A percentile compares a stretch with the other conserved stretches of the same genome.
Conservation (phyloP, 2,113 vertebrate genomes). For the Scomber scombrus region DNA sequence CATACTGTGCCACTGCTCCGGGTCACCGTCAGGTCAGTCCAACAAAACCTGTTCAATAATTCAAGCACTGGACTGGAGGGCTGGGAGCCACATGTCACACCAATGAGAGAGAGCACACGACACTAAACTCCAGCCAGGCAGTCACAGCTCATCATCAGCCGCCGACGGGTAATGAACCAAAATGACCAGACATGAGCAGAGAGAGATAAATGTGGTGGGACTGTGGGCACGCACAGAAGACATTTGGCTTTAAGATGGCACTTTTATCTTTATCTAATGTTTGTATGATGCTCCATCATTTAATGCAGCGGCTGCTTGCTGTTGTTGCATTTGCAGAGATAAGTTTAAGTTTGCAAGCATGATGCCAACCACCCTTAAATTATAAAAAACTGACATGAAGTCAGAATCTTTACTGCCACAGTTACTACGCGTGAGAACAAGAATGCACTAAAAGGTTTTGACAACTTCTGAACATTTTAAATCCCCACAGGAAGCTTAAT, state of each 20-base stretch:
- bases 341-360: background rate
- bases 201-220: constrained; percentile 51
- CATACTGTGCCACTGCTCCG: constrained; percentile 9
- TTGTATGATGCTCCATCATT: background rate
- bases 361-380: background rate
- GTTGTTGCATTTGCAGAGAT: constrained; percentile 7
- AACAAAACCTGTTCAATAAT: constrained; percentile 71
- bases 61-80: constrained; percentile 47
- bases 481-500: constrained; percentile 47
- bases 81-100: constrained; percentile 57
- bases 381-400: constrained; percentile 6
- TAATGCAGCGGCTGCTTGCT: constrained; percentile 6
- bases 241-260: background rate
- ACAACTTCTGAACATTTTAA: constrained; percentile 44
- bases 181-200: constrained; percentile 68
- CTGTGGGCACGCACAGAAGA: background rate
- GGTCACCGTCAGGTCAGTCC: constrained; percentile 61
- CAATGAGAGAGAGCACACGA: constrained; percentile 44
- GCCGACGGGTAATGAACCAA: constrained; percentile 56
- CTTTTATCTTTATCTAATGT: constrained; percentile 5
- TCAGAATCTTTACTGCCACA: background rate
- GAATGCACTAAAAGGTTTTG: constrained; percentile 41
- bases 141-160: constrained; percentile 57
- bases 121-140: constrained; percentile 54
- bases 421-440: constrained; percentile 4